Percentiles rank a stretch among this genome's conserved stretches.
These are phyloP conservation scores for Sus cebifrons DNA, from an alignment of 2,797 vertebrate genomes.

Conservation along the genomic window DNA sequence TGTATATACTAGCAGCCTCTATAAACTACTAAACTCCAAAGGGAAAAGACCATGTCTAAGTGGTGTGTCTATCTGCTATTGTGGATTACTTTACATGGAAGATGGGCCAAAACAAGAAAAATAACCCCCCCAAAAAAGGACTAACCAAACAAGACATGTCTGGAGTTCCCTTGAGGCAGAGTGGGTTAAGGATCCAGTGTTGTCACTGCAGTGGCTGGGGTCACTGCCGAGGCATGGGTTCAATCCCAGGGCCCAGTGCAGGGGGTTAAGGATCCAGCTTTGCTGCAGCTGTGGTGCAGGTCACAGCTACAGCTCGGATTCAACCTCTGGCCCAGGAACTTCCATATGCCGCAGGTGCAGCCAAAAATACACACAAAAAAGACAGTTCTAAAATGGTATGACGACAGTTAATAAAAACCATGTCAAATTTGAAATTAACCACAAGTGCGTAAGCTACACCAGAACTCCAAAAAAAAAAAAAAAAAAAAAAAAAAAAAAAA, in stretches of 20 bases:
- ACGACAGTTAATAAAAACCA: not conserved
- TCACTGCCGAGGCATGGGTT: no score
- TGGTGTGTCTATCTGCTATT: not conserved
- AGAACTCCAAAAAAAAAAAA: slow-evolving; percentile 42
- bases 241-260: no score
- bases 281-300: no score
- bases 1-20: not conserved
- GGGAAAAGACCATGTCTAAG: not conserved
- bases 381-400: not conserved
- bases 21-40: not conserved
- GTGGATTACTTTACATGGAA: not conserved
- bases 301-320: no score
- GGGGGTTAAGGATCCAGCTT: no score
- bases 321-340: no score
- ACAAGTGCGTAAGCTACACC: not conserved
- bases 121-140: not conserved
- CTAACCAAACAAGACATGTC: not conserved
- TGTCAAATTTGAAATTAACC: slow-evolving; percentile 28
- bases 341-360: no score
- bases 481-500: slow-evolving; percentile 36
- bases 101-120: not conserved
- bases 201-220: no score
- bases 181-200: no score
- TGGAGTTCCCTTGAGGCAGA: no score
- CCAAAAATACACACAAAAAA: no score